phyloP scores from a whole-genome alignment of 2,888 invertebrate genomes.

The Eudemis profundana region DNA sequence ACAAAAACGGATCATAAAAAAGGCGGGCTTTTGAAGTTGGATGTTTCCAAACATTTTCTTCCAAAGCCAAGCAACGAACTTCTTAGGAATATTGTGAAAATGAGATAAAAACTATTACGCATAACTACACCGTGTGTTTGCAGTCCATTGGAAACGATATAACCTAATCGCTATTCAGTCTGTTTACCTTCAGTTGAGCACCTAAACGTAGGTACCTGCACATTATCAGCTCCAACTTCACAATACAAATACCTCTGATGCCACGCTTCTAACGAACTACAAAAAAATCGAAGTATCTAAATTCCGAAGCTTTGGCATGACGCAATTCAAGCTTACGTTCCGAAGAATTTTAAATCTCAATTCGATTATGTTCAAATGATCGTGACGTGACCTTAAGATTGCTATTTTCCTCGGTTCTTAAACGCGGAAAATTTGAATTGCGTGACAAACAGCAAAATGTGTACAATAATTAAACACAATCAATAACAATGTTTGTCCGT shows the following conservation, averaged over 20 bases:
- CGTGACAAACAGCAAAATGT: conserved; percentile 60
- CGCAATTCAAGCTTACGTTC: conserved; percentile 9
- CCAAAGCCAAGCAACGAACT: no score
- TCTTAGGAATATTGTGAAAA: no score
- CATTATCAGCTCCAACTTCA: background rate
- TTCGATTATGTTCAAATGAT: conserved; percentile 20
- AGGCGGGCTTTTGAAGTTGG: no score
- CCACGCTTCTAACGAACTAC: background rate
- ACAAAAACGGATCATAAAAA: no score
- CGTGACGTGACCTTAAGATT: conserved; percentile 33
- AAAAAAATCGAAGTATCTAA: background rate
- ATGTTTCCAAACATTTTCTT: no score
- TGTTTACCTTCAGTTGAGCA: background rate
- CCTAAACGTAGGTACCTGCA: background rate
- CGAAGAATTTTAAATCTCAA: conserved; percentile 9
- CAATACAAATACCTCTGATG: background rate
- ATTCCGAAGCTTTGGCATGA: conserved; percentile 12
- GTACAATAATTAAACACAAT: conserved; percentile 57
- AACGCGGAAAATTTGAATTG: conserved; percentile 50
- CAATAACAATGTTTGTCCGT: conserved; percentile 64
- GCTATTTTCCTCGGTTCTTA: conserved; percentile 36
- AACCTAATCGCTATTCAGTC: background rate
- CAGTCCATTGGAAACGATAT: no score
- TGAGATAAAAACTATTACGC: no score
- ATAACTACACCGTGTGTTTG: no score